Evolutionary conservation across 2,888 invertebrate species (phyloP), one percentile per base, ranked within the genome.

Genomic region (Cataglyphis cursor): DNA sequence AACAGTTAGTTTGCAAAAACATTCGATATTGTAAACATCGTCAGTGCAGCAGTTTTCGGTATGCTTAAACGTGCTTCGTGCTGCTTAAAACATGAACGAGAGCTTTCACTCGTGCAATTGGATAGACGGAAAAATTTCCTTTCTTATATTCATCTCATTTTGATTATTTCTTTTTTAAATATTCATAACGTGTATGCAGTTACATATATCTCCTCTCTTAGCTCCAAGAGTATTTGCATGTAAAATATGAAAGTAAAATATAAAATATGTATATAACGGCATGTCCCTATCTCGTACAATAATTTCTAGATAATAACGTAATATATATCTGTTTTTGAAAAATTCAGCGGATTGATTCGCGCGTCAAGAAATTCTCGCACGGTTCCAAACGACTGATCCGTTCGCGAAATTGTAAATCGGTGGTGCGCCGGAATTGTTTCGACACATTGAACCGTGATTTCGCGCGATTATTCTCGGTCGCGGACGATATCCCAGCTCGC

Each of bases 401-500:
- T 38, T 68, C 61, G 75, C 18, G 78, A 82, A 85, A 83, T 86
- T 78, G 61, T 41, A 59, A 78, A 57, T 81, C 48, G 81, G 8
- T 59, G 80, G 38, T 62, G 65, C 85, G 81, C 66, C 44, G 61
- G 65, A 74, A 75, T 57, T 51, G 61, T 66, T 48, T 86, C 78
- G 87, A 84, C 86, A 84, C 81, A 84, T 84, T 51, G 81, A 84
- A 85, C 87, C 81, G 85, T 81, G 82, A 70, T 76, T 76, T 78
- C 48, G 48, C 59, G 38, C 86, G 87, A 83, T 87, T 87, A 85
- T 72, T 89, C 85, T 62, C 86, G 88, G 81, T 82, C 66, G 82
- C 74, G 82, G 70, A 72, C 31, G 59, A 18, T 57, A 70, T 3
- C 12, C 57, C 5, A 12, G 12, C 12, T 35, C 57, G 57, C 41